These are phyloP conservation scores for Elaphurus davidianus DNA, from an alignment of 2,113 vertebrate species.

Conservation along the genomic window DNA sequence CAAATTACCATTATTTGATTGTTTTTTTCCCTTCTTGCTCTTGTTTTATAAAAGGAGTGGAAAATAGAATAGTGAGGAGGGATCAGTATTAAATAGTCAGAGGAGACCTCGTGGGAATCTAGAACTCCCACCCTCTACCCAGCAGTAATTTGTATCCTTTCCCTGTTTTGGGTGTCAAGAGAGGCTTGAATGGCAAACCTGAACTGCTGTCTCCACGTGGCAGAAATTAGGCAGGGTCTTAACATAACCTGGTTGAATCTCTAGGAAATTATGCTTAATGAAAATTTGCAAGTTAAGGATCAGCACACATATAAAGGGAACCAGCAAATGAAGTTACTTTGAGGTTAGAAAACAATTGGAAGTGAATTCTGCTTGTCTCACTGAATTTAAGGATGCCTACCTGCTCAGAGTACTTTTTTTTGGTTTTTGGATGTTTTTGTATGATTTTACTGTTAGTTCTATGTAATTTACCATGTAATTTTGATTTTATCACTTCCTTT, in stretches of 20 bases:
- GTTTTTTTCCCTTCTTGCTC: neutral
- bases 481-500: neutral
- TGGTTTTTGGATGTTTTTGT: neutral
- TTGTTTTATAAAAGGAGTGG: neutral
- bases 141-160: neutral
- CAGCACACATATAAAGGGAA: neutral
- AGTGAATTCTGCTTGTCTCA: neutral
- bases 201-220: neutral
- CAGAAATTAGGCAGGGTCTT: neutral
- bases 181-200: neutral
- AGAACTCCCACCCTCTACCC: neutral
- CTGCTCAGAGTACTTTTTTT: neutral
- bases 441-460: neutral
- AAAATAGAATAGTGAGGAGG: neutral
- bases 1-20: neutral
- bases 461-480: neutral
- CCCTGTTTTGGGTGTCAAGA: neutral
- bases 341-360: neutral
- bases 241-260: neutral
- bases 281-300: neutral
- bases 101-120: neutral
- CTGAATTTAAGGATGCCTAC: neutral
- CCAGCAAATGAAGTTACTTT: neutral
- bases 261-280: neutral
- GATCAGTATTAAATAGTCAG: neutral